Percentiles rank a stretch among this genome's conserved stretches.
phyloP scores from a whole-genome alignment of 1,140 invertebrate genomes.

The Aphelinus certus region DNA sequence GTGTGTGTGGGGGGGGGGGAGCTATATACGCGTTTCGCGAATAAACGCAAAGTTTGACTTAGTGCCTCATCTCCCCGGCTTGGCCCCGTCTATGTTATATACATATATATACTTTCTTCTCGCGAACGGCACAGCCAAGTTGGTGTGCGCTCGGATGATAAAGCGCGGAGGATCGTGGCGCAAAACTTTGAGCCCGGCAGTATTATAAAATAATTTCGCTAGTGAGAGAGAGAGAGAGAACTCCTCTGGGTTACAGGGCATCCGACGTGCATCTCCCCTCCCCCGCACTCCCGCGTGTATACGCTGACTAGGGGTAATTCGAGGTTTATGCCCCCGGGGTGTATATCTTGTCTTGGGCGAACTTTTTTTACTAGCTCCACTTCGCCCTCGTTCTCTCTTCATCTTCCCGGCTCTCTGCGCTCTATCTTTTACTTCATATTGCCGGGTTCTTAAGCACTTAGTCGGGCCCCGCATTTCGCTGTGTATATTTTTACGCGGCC shows the following conservation, averaged over 20 bases:
- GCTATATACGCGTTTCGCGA: conserved; percentile 1
- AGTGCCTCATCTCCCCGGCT: background rate
- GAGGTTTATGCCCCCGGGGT: conserved; percentile 32
- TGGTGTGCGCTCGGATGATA: conserved; percentile 27
- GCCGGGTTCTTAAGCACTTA: no score
- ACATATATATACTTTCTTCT: conserved; percentile 10
- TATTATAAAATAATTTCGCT: conserved; percentile 42
- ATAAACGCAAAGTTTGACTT: conserved; percentile 31
- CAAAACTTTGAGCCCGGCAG: conserved; percentile 27
- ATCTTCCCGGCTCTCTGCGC: no score
- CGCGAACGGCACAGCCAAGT: background rate
- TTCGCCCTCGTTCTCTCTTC: background rate
- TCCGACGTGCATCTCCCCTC: background rate
- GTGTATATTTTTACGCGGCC: no score
- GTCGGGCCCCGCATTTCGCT: no score
- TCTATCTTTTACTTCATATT: no score
- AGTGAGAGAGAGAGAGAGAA: background rate
- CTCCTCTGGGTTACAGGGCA: background rate
- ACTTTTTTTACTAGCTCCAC: conserved; percentile 11
- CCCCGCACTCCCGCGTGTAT: background rate
- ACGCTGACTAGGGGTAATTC: conserved; percentile 26
- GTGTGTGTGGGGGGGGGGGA: background rate
- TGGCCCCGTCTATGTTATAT: no score
- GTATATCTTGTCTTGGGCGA: conserved; percentile 18
- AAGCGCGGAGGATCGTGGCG: conserved; percentile 6